Base-by-base conservation (phyloP, 1,140 invertebrate genomes). In the Pristionchus pacificus region DNA sequence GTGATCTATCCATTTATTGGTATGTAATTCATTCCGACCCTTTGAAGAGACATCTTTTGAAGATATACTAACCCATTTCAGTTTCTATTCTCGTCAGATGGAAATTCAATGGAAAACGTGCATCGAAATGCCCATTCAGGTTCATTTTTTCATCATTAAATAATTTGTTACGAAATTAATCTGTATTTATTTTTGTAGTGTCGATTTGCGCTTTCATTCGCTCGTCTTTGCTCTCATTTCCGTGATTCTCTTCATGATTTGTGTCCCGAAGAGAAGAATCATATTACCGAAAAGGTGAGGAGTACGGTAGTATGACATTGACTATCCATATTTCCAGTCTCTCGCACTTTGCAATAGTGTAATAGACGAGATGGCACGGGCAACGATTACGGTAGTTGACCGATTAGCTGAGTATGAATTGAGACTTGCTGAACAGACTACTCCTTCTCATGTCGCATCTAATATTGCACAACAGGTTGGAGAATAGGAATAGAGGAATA, bases 381-480 rank as follows among this genome's bases (percentile, higher is more conserved):
- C 73, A 33, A 60, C 72, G 28, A 49, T 65, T 19, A 62, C 77
- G 32, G 72, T 82, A 14, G 65, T 84, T 19, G 63, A 93, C 70
- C 95, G 93, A 84, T 86, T 98, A 2, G 95, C 93, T 70, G 93
- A 97, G 61, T 93, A 97, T 0, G 97, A 98, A 82, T 92, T 95
- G 88, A 97, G 95, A 84, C 86, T 99, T 31, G 94, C 97, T 84
- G 94, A 98, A 87, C 97, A 98, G 92, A 93, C 94, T 0, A 97
- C 72, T 25, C 82, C 80, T 10, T 60, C 32, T 57, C 33, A 72
- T 19, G 67, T 69, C 2, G 66, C 71, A 15, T 30, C 63, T 1
- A 29, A 25, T n/a, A 60, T 73, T 14, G 60, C 60, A n/a, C 30
- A 72, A 1, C 65, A 73, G 60, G 60, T 68, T n/a, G n/a, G 57